Evolutionary conservation across 2,113 vertebrate species (phyloP), one percentile per base, ranked within the genome.

Genomic region (Colaptes auratus): DNA sequence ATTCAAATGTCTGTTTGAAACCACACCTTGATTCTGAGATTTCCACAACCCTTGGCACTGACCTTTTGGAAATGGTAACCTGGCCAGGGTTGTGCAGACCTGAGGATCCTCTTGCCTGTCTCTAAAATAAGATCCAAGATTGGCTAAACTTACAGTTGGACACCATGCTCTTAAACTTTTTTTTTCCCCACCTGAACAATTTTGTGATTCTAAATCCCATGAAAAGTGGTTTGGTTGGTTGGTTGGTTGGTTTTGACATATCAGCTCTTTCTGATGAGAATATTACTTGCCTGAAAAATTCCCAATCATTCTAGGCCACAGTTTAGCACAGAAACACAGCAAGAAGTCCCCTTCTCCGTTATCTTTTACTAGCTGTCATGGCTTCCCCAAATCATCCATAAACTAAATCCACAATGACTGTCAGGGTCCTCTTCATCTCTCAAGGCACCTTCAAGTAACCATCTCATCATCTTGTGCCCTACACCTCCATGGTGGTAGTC

Each of bases 321-420:
- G 7, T 2, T 58, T 2, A 58, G n/a, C 56, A 25, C 14, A 53
- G n/a, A 93, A 46, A 16, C 2, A 10, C 0, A 1, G 5, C 5
- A 30, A 65, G 55, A 85, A 35, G 11, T 44, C 17, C 24, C n/a
- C 12, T 12, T 59, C 6, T 44, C 15, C 11, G 58, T 77, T 21
- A 21, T 27, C 33, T 59, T 88, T 44, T 48, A 61, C 30, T 17
- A 44, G 4, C 2, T 58, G 13, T 53, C 36, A 44, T 18, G 11
- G 7, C 19, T 79, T 82, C 53, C 30, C 24, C 53, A 90, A 87
- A 82, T 79, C 48, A 81, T 58, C 30, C 10, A 75, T 42, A 69
- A 74, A 42, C 7, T n/a, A 72, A 48, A 72, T n/a, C 27, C 86
- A 4, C 23, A 28, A 31, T 39, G 7, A 25, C 7, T 70, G 2